Conservation (phyloP, 2,888 invertebrate genomes). For the Holacanthella duospinosa region DNA sequence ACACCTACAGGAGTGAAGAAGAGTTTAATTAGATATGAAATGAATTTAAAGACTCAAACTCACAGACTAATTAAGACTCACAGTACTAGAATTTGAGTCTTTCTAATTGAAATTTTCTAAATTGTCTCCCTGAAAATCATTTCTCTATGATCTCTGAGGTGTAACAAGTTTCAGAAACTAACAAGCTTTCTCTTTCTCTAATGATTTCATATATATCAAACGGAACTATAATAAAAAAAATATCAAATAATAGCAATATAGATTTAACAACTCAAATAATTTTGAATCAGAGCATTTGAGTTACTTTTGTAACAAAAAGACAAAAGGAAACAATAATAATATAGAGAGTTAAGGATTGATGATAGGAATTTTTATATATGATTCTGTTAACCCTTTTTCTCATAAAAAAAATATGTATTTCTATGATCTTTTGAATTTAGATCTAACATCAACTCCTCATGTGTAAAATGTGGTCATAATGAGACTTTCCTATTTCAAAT, state of each 20-base stretch:
- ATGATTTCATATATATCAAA: background rate
- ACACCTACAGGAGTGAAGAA: constrained; percentile 58
- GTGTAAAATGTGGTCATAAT: constrained; percentile 27
- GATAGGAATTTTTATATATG: background rate
- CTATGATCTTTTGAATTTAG: background rate
- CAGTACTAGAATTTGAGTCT: background rate
- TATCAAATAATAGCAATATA: background rate
- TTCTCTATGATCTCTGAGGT: background rate
- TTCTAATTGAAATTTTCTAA: background rate
- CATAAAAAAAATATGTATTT: background rate
- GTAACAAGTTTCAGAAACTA: no score
- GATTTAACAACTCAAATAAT: constrained; percentile 4
- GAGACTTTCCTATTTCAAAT: no score
- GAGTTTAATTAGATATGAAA: constrained; percentile 8
- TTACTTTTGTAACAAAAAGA: background rate
- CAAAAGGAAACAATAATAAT: background rate
- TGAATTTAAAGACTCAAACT: background rate
- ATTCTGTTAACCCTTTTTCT: background rate
- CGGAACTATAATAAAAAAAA: background rate
- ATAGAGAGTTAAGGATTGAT: background rate
- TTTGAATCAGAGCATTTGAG: background rate
- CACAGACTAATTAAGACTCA: constrained; percentile 1
- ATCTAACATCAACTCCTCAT: constrained; percentile 1
- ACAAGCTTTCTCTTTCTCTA: no score
- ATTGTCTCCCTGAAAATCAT: no score